Evolutionary conservation across 2,113 vertebrate species (phyloP).

Genomic region (Trogon melanurus): DNA sequence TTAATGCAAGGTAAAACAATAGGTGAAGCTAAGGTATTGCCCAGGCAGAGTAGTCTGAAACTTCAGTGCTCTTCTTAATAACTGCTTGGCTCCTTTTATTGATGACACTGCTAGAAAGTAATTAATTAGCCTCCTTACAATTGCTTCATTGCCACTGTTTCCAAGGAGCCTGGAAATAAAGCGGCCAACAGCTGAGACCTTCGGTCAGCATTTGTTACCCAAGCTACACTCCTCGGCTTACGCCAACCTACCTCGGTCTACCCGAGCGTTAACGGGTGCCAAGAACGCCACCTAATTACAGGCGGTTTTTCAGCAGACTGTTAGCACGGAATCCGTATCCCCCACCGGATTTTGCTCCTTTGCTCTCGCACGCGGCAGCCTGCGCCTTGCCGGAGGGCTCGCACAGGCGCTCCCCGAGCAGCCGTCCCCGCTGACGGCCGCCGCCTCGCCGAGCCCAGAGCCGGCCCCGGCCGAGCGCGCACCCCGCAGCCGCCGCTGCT

Average conservation of each 20-base stretch:
- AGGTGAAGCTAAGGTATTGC: rapidly evolving
- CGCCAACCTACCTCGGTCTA: neutral
- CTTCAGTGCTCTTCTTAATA: neutral
- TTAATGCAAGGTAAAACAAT: neutral
- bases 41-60: neutral
- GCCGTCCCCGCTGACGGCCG: neutral
- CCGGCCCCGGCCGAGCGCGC: neutral
- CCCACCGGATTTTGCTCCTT: rapidly evolving
- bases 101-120: neutral
- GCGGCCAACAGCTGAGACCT: neutral
- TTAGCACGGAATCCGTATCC: rapidly evolving
- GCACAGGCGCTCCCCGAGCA: rapidly evolving
- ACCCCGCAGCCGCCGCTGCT: neutral
- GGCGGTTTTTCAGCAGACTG: rapidly evolving
- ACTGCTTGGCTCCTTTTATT: rapidly evolving
- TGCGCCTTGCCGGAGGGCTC: rapidly evolving
- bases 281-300: neutral
- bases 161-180: neutral
- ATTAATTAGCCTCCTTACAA: neutral
- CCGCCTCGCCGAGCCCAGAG: neutral
- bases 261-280: neutral
- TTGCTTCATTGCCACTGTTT: neutral
- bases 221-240: neutral
- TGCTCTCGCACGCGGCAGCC: rapidly evolving
- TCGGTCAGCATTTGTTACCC: neutral